Percentiles rank a stretch among this genome's conserved stretches.
Evolutionary conservation across 2,113 vertebrate genomes (phyloP).

Genomic region (Fulmarus glacialis): DNA sequence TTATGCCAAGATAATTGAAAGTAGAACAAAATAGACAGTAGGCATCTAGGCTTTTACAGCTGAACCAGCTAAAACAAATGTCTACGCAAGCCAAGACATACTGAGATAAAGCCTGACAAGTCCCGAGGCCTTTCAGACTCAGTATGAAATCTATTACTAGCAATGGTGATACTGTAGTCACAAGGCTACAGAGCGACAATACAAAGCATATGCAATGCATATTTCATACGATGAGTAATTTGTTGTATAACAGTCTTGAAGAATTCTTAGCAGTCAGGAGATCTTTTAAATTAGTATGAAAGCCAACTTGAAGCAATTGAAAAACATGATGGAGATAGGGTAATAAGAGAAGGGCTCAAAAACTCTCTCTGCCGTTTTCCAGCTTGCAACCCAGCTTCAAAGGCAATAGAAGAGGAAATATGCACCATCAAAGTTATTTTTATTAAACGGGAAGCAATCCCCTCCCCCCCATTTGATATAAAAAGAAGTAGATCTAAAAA

Average conservation of each 20-base stretch:
- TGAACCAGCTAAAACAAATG: not conserved
- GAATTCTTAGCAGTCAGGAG: not conserved
- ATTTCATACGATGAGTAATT: slow-evolving; percentile 4
- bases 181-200: not conserved
- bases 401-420: not conserved
- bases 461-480: not conserved
- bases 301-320: not conserved
- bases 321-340: not conserved
- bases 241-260: slow-evolving; percentile 17
- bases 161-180: not conserved
- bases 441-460: not conserved
- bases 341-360: not conserved
- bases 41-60: not conserved
- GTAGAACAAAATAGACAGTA: not conserved
- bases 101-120: not conserved
- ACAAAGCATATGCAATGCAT: not conserved
- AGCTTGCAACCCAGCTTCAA: not conserved
- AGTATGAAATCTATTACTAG: not conserved
- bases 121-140: not conserved
- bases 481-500: not conserved
- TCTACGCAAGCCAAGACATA: not conserved
- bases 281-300: not conserved
- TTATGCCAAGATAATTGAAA: not conserved
- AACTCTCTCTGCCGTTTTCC: not conserved
- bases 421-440: not conserved